These are phyloP conservation scores for Diadegma fenestrale DNA, from an alignment of 2,888 invertebrate species.

Conservation along the genomic window DNA sequence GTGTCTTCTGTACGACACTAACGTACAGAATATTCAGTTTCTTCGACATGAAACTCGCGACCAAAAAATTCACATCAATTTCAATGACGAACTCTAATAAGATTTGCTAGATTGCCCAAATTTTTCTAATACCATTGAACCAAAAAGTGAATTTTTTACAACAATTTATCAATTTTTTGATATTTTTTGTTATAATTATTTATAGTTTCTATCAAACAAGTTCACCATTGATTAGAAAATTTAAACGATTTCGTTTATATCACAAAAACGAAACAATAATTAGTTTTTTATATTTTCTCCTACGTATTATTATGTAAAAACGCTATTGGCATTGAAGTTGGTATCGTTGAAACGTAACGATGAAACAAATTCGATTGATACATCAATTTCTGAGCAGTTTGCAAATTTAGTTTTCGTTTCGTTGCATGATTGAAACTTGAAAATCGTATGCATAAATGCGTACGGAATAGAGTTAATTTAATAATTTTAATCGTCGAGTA, in stretches of 20 bases:
- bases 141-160: neutral
- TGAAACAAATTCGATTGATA: neutral
- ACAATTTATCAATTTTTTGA: neutral
- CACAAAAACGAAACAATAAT: slow-evolving; percentile 59
- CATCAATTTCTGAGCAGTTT: neutral
- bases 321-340: slow-evolving; percentile 4
- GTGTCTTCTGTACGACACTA: slow-evolving; percentile 10
- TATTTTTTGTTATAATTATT: neutral
- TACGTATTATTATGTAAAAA: slow-evolving; percentile 71
- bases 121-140: neutral
- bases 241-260: slow-evolving; percentile 38
- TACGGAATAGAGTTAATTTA: slow-evolving; percentile 3
- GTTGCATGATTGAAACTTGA: neutral
- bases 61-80: slow-evolving; percentile 6
- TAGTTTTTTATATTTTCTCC: slow-evolving; percentile 79
- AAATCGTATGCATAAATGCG: slow-evolving; percentile 18
- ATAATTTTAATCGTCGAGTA: slow-evolving; percentile 76
- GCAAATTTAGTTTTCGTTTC: neutral
- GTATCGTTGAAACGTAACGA: neutral
- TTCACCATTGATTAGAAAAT: neutral
- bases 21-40: neutral
- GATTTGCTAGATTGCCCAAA: neutral
- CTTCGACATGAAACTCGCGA: neutral
- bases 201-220: neutral
- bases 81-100: neutral